Evolutionary conservation across 1,140 invertebrate species (phyloP).

Genomic region (Meloidogyne floridensis): DNA sequence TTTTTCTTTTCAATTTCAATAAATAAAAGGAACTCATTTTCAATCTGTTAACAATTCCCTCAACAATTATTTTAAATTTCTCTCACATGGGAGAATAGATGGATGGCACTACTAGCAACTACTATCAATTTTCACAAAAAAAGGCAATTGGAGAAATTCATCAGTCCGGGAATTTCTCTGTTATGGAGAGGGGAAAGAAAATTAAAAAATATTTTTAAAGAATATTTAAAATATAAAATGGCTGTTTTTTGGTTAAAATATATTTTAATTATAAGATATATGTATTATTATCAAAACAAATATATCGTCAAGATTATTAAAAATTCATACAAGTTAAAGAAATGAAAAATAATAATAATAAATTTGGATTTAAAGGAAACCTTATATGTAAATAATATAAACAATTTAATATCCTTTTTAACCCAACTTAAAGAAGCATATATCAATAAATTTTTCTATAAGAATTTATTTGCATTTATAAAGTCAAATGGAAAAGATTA

Average conservation of each 20-base stretch:
- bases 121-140: neutral
- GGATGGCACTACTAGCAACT: neutral
- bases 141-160: neutral
- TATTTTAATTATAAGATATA: no score
- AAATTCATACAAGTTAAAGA: no score
- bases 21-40: neutral
- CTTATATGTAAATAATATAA: no score
- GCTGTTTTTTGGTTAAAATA: neutral
- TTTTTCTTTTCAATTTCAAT: neutral
- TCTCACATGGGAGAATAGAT: slow-evolving; percentile 4
- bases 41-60: neutral
- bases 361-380: no score
- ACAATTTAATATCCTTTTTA: no score
- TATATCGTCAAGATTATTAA: no score
- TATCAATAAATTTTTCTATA: neutral
- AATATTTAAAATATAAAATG: neutral
- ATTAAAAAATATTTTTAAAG: neutral
- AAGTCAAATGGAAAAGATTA: neutral
- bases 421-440: neutral
- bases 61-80: neutral
- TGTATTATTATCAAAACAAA: no score
- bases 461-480: neutral
- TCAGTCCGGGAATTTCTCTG: neutral
- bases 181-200: neutral
- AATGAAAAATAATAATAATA: no score